Evolutionary conservation across 2,113 vertebrate genomes (phyloP).

Genomic region (Neodontobutis hainanensis): DNA sequence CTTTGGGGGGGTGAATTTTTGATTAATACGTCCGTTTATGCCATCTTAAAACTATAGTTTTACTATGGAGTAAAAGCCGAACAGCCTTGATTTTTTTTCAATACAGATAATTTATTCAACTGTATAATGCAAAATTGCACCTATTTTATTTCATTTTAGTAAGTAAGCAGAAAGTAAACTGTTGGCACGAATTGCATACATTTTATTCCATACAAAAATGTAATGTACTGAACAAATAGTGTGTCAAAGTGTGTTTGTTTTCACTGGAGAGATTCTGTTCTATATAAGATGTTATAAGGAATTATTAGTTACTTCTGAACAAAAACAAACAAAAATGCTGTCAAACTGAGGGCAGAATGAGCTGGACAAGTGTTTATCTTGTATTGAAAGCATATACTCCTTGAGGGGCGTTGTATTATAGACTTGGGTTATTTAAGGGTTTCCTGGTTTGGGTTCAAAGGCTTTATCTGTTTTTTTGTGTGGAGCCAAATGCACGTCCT

Average conservation of each 20-base stretch:
- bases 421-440: conserved; percentile 53
- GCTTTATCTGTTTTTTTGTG: conserved; percentile 13
- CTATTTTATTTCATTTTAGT: too few relatives aligned
- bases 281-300: neutral
- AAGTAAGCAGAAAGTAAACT: too few relatives aligned
- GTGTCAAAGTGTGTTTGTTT: neutral
- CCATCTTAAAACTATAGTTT: too few relatives aligned
- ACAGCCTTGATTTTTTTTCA: too few relatives aligned
- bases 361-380: conserved; percentile 32
- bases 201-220: neutral
- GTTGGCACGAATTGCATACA: too few relatives aligned
- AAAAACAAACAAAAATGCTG: conserved; percentile 6
- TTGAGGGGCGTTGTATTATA: conserved; percentile 47
- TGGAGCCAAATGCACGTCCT: conserved; percentile 10
- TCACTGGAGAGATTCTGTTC: neutral
- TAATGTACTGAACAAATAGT: neutral
- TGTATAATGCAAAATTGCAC: too few relatives aligned
- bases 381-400: conserved; percentile 30
- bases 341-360: conserved; percentile 7
- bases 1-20: too few relatives aligned
- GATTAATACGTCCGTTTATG: too few relatives aligned
- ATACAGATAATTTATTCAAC: too few relatives aligned
- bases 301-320: neutral
- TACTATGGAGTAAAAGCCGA: too few relatives aligned
- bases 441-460: conserved; percentile 50